phyloP scores from a whole-genome alignment of 2,888 invertebrate species.

The Eupithecia vulgata region DNA sequence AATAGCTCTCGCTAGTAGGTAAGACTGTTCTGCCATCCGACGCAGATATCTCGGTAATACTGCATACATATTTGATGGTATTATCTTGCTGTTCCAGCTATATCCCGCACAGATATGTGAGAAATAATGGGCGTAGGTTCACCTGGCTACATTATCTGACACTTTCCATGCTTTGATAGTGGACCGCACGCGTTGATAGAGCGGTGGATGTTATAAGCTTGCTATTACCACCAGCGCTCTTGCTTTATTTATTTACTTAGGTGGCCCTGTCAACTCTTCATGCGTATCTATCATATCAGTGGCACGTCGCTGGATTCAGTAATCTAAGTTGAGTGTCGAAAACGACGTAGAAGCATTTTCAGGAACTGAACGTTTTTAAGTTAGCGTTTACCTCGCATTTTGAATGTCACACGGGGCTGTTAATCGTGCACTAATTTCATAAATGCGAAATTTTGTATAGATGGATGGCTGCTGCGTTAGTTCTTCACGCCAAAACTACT shows the following conservation, averaged over 20 bases:
- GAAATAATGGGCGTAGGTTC: constrained; percentile 14
- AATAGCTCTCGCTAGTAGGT: background rate
- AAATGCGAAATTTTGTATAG: no score
- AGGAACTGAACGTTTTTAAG: background rate
- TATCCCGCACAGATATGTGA: constrained; percentile 16
- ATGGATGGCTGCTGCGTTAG: no score
- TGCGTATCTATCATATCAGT: constrained; percentile 7
- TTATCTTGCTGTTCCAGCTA: constrained; percentile 25
- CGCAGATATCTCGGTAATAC: constrained; percentile 26
- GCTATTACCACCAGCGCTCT: constrained; percentile 33
- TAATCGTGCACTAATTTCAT: no score
- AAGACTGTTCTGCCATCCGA: constrained; percentile 10
- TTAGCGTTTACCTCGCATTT: background rate
- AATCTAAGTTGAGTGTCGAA: background rate
- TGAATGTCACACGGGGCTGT: background rate
- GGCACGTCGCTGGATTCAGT: background rate
- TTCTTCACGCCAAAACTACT: no score
- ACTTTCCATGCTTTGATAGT: constrained; percentile 32
- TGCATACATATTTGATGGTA: constrained; percentile 7
- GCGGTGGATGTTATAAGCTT: constrained; percentile 44
- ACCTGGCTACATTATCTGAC: constrained; percentile 32
- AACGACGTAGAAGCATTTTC: background rate
- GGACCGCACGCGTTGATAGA: constrained; percentile 42
- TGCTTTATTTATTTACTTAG: constrained; percentile 42
- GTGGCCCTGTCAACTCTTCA: background rate